Percentiles rank a stretch among this genome's conserved stretches.
Evolutionary conservation across 2,113 vertebrate species (phyloP).

Genomic region (Indicator indicator): DNA sequence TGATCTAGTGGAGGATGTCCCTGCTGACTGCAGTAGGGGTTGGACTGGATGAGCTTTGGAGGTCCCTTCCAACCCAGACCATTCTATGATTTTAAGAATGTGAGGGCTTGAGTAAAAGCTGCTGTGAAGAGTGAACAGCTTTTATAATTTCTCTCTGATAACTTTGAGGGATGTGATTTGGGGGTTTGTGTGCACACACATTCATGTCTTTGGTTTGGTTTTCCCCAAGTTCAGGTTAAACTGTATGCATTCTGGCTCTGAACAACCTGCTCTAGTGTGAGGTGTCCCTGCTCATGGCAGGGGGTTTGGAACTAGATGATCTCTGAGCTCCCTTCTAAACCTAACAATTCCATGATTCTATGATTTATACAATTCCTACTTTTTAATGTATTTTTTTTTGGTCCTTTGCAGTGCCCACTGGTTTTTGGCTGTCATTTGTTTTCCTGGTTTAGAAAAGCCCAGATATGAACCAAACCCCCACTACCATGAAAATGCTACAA

Average conservation of each 20-base stretch:
- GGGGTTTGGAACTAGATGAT: too few relatives aligned
- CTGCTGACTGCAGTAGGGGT: too few relatives aligned
- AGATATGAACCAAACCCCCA: constrained; percentile 85
- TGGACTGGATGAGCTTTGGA: too few relatives aligned
- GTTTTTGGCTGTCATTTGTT: constrained; percentile 98
- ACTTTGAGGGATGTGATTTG: not conserved
- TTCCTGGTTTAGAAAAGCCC: constrained; percentile 89
- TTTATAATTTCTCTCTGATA: not conserved
- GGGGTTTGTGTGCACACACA: accelerated
- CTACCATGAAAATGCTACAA: constrained; percentile 75
- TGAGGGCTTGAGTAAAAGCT: constrained; percentile 4
- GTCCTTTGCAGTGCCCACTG: constrained; percentile 90
- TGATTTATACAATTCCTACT: not conserved
- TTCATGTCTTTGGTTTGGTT: not conserved
- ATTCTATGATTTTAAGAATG: too few relatives aligned
- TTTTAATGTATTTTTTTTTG: constrained; percentile 21
- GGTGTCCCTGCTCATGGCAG: too few relatives aligned
- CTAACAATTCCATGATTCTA: too few relatives aligned
- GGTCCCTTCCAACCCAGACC: too few relatives aligned
- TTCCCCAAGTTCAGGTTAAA: not conserved
- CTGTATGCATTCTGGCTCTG: not conserved
- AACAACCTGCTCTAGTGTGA: too few relatives aligned
- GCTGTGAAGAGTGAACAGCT: not conserved
- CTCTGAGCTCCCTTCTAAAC: too few relatives aligned
- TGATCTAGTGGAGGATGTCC: too few relatives aligned